Base-by-base conservation (phyloP, 2,888 invertebrate genomes). In the Ectemnius continuus region DNA sequence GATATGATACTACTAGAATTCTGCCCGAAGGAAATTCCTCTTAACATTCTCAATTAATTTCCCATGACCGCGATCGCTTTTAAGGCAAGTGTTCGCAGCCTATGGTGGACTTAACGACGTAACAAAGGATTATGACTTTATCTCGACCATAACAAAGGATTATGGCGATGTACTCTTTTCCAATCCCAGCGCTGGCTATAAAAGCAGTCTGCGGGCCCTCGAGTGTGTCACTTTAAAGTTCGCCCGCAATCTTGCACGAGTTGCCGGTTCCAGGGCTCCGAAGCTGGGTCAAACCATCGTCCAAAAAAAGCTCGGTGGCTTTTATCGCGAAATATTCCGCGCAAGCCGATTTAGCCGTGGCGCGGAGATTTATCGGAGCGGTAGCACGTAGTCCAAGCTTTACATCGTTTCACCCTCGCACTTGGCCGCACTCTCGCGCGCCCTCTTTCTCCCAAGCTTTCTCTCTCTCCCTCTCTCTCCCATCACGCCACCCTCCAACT, bases 271-370 rank as follows among this genome's bases (percentile, higher is more conserved):
- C 52, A 47, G 52, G 52, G 5, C 16, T 52, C 52, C 52, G 36
- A 6, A 36, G 36, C 36, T 36, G 36, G 36, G 36, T 36, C 36
- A 36, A 36, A 36, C 36, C 36, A 6, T 36, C 36, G 36, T 36
- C 36, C 36, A 36, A 36, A 36, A 36, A 36, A 36, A 36, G 36
- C 36, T 36, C 26, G 28, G 20, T 11, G 18, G 56, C 14, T 66
- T 47, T 61, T 36, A 64, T 73, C 60, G 73, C 59, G 36, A 48
- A 76, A 72, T 69, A 63, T 71, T 68, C 76, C 77, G 75, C 70
- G 73, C 75, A 81, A 82, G 68, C 57, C 68, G 70, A 75, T 81
- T 79, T 73, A 77, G 71, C 63, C 36, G 36, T 36, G 36, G 16
- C 52, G 52, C 56, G 68, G 75, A 73, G 80, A 82, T 79, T 70